Evolutionary conservation across 1,140 invertebrate genomes (phyloP).

Genomic region (Hyphantria cunea): DNA sequence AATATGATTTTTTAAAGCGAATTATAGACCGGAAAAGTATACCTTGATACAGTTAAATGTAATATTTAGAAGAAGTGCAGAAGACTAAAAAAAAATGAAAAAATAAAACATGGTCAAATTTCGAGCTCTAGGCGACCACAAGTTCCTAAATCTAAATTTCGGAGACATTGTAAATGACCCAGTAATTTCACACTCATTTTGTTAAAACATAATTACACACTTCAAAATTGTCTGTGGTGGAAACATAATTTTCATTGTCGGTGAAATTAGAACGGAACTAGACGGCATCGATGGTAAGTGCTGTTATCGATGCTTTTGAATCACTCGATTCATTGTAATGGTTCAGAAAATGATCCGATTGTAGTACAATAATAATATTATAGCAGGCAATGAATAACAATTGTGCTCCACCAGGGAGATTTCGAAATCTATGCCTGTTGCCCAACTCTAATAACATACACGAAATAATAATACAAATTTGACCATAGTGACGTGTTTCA

Average conservation of each 20-base stretch:
- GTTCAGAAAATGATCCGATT: slow-evolving; percentile 35
- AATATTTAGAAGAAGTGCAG: no score
- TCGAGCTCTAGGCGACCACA: no score
- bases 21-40: no score
- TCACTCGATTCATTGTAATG: slow-evolving; percentile 38
- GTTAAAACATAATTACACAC: slow-evolving; percentile 36
- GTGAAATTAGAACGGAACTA: slow-evolving; percentile 39
- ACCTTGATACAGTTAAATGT: no score
- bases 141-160: neutral
- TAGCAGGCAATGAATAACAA: slow-evolving; percentile 40
- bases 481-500: slow-evolving; percentile 19
- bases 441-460: slow-evolving; percentile 25
- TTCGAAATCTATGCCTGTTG: slow-evolving; percentile 37
- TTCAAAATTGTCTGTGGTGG: slow-evolving; percentile 43
- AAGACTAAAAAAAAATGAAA: no score
- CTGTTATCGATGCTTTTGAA: slow-evolving; percentile 33
- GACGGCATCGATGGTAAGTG: slow-evolving; percentile 28
- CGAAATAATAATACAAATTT: slow-evolving; percentile 26
- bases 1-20: no score
- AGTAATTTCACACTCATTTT: slow-evolving; percentile 20
- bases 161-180: slow-evolving; percentile 9
- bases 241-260: slow-evolving; percentile 42
- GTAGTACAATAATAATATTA: slow-evolving; percentile 41
- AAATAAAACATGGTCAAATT: no score
- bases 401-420: slow-evolving; percentile 39